Evolutionary conservation across 2,888 invertebrate genomes (phyloP), one percentile per base, ranked within the genome.

Genomic region (Chrysolina haemoptera): DNA sequence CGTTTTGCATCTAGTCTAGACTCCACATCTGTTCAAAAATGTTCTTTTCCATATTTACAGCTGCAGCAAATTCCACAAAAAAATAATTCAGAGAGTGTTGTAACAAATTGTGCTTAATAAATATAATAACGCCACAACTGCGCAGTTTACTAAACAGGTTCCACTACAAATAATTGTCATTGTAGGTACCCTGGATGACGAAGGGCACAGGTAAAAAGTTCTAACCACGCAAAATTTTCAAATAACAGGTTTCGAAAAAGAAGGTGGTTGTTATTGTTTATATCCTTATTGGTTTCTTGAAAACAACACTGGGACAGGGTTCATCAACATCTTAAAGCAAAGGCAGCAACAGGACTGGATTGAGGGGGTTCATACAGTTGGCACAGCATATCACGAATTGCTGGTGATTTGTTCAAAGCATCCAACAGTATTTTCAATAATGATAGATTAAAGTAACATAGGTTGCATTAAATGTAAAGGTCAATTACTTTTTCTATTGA

Each of bases 321-420:
- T 84, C 83, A 87, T 87, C 87, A 87, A 87, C 87, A 86, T 86
- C 86, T 86, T 85, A 84, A 85, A 85, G 86, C 84, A 85, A 86
- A 86, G 84, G 84, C 85, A 86, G 5, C 12, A 5, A 10, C 53
- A 53, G 53, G 53, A 18, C 10, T 53, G 53, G 16, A 53, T 20
- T 53, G 10, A 53, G 53, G 53, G 18, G 53, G 53, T 20, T 53
- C 5, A 53, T 22, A 20, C 9, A 20, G 18, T 8, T 18, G 18
- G 50, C 27, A 27, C 27, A 27, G 27, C 27, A 27, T 27, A 18
- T 18, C 50, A 50, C 50, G 1, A 48, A n/a, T 27, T 27, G 2
- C 27, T 27, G 27, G 5, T 27, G 27, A 27, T 27, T 27, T 5
- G 5, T 27, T 27, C 1, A 27, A 5, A 27, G 27, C 27, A 27